Base-by-base conservation (phyloP, 2,113 vertebrate genomes). In the Calypte anna region DNA sequence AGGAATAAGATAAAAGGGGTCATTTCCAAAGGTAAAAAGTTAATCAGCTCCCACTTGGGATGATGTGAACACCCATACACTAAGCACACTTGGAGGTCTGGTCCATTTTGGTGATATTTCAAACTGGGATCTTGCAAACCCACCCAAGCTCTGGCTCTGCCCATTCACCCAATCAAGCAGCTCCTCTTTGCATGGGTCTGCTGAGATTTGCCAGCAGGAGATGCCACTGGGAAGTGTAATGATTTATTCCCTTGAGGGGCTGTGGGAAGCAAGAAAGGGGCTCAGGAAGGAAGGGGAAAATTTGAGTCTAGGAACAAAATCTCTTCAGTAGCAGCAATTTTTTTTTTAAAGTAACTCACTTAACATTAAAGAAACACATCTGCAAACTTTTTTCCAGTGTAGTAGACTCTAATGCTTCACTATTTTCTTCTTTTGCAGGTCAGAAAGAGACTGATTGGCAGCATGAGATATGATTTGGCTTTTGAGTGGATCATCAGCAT, bases 221-320 rank as follows among this genome's bases (percentile, higher is more conserved):
- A 80, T 77, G 82, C n/a, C 72, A 1, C n/a, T 44, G 63, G 13
- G 79, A 91, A 93, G n/a, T 3, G 8, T 13, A 30, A 89, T 9
- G 51, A 72, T 40, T 51, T 59, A 84, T 87, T 28, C 51, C 79
- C 70, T 76, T 43, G 53, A 82, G 79, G 64, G 70, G 64, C 51
- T 44, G 36, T 19, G 82, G 72, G 79, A 73, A 66, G 78, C 70
- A 77, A 28, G 14, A 31, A 61, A 55, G 30, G 36, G 78, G 53
- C 33, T 90, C 66, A 59, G 66, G 79, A 79, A 91, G 54, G 50
- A 79, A 94, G 36, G 25, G 53, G 62, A 50, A 74, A 21, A 78
- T 46, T 54, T 74, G 44, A 38, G 23, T 90, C 10, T 2, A 86
- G 53, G 50, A 92, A 51, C 25, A 83, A 74, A 88, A 87, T 40